phyloP scores from a whole-genome alignment of 2,888 invertebrate genomes.

The Formica aserva region DNA sequence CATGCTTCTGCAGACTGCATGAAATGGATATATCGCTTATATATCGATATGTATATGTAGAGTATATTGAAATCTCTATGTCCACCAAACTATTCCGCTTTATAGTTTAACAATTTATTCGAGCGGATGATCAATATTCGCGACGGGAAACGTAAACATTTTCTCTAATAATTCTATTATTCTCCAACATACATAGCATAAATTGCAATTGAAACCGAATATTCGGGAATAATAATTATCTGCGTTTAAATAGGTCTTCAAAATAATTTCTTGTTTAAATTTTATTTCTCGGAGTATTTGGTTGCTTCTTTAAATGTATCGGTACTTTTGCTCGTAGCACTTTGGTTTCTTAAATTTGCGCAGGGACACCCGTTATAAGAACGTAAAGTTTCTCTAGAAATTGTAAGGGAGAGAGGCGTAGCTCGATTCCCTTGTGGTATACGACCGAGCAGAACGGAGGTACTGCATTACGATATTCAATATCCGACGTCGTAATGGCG shows the following conservation, averaged over 20 bases:
- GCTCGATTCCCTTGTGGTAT: constrained; percentile 60
- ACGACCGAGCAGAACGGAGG: constrained; percentile 60
- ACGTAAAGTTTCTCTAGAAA: constrained; percentile 66
- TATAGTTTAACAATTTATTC: constrained; percentile 35
- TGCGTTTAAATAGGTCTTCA: not conserved
- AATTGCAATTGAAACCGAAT: not conserved
- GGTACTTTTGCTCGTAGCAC: not conserved
- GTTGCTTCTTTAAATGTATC: not conserved
- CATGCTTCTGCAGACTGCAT: constrained; percentile 14
- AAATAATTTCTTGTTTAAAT: not conserved
- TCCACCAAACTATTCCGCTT: constrained; percentile 8
- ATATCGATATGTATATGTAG: not conserved
- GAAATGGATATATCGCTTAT: constrained; percentile 37
- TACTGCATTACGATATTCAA: constrained; percentile 74
- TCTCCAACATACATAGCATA: not conserved
- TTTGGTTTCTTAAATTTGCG: not conserved
- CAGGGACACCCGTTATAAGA: constrained; percentile 39
- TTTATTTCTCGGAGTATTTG: not conserved
- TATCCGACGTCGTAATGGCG: constrained; percentile 74
- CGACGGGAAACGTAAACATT: constrained; percentile 12
- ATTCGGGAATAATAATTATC: not conserved
- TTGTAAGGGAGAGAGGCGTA: constrained; percentile 67
- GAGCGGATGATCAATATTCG: constrained; percentile 7
- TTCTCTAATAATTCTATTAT: constrained; percentile 18
- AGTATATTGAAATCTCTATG: constrained; percentile 9